Evolutionary conservation across 2,888 invertebrate species (phyloP), one percentile per base, ranked within the genome.

Genomic region (Phlogophora meticulosa): DNA sequence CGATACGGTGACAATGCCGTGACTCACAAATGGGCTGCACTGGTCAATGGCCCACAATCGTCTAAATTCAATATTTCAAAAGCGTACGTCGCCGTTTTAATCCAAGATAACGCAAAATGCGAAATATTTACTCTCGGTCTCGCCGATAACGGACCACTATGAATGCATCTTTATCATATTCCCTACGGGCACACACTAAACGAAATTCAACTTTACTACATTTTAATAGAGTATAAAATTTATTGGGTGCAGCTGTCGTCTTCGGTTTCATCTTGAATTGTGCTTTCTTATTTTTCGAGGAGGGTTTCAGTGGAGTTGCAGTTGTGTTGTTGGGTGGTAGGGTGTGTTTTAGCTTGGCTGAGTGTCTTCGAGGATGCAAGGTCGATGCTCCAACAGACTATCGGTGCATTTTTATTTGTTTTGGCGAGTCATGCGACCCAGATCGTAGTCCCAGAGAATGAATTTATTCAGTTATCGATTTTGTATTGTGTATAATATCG

Each of bases 401-500:
- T 94, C 93, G 92, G 84, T 90, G 93, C 91, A 92, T 94, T 95
- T 94, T 94, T 94, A 94, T 95, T 95, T 95, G 94, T 95, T 95
- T 93, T 93, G 93, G 94, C 90, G 92, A 92, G 92, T 92, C 91
- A 91, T 89, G 87, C 94, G 95, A 95, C 95, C 95, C 93, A 95
- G 92, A 94, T 95, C 92, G 90, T 83, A 88, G 88, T 86, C 89
- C 86, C 87, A 79, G 79, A 86, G 94, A 94, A 94, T 95, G 94
- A 94, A 94, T 94, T 94, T 94, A 95, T 94, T 94, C 94, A 89
- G 91, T 87, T 94, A 95, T 95, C 94, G 95, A 95, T 95, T 93
- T 86, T 87, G 88, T 88, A 91, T 93, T 92, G 92, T 92, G 91
- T 92, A 88, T 93, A 90, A 91, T 93, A 93, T 92, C 88, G 88